A percentile compares a stretch with the other conserved stretches of the same genome.
These are phyloP conservation scores for Leptonema lineaticorne DNA, from an alignment of 1,140 invertebrate genomes.

Conservation along the genomic window DNA sequence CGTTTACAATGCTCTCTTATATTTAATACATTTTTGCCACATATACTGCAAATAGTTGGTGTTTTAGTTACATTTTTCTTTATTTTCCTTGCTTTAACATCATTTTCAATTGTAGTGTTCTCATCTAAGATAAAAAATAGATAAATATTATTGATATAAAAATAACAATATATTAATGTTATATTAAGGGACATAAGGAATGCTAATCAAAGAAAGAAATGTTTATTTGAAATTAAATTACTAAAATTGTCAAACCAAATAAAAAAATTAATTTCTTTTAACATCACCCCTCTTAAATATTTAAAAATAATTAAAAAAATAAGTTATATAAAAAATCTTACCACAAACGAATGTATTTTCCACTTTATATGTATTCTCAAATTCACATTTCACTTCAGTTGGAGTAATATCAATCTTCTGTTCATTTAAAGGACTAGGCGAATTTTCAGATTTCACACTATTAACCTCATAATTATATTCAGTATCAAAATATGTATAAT, in stretches of 20 bases:
- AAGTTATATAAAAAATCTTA: no score
- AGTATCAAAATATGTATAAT: neutral
- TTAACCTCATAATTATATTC: neutral
- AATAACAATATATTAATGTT: neutral
- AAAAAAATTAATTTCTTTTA: no score
- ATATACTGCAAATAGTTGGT: constrained; percentile 27
- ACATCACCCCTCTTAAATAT: no score
- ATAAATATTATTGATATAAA: neutral
- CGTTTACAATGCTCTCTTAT: constrained; percentile 9
- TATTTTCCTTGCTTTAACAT: neutral
- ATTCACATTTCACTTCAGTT: no score
- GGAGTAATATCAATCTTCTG: neutral
- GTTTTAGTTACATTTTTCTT: neutral
- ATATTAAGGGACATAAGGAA: neutral
- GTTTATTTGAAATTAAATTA: no score
- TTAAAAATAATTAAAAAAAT: no score
- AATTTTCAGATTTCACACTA: neutral
- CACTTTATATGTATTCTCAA: no score
- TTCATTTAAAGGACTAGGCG: neutral
- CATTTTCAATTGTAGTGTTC: neutral
- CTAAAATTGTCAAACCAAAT: no score
- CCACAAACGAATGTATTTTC: no score
- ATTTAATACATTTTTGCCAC: constrained; percentile 30
- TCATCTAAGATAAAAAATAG: neutral
- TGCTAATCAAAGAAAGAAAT: no score